Evolutionary conservation across 2,113 vertebrate genomes (phyloP).

Genomic region (Pavo muticus): DNA sequence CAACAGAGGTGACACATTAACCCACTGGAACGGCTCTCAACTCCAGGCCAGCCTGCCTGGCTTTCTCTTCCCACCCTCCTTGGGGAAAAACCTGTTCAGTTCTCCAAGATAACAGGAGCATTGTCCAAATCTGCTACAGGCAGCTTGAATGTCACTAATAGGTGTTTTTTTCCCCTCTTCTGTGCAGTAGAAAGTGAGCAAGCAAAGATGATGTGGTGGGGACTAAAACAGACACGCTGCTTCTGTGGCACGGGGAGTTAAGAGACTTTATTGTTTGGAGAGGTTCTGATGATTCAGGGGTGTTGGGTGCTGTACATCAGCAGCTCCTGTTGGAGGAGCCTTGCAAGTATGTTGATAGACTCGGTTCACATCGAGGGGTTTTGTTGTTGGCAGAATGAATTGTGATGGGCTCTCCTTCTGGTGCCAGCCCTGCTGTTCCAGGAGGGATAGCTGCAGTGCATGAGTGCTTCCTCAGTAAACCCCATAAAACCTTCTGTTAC

Average conservation of each 20-base stretch:
- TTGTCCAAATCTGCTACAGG: neutral
- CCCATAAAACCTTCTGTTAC: neutral
- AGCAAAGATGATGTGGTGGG: neutral
- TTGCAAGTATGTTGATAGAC: neutral
- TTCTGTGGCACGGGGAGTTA: neutral
- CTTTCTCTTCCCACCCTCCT: neutral
- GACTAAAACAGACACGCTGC: accelerated
- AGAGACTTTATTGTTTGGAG: neutral
- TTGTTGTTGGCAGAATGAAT: neutral
- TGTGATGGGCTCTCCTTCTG: neutral
- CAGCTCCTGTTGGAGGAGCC: neutral
- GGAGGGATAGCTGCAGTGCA: neutral
- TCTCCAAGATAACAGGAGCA: too few relatives aligned
- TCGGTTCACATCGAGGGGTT: neutral
- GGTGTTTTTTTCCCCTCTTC: neutral
- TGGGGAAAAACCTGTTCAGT: neutral
- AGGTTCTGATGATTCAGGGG: neutral
- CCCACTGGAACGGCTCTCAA: neutral
- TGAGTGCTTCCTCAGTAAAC: neutral
- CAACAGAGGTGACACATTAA: neutral
- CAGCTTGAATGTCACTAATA: neutral
- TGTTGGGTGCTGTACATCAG: neutral
- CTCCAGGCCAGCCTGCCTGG: neutral
- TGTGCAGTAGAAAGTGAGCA: neutral
- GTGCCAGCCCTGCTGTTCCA: accelerated